These are phyloP conservation scores for Drosophila sulfurigaster DNA, from an alignment of 1,140 invertebrate species.

Conservation along the genomic window DNA sequence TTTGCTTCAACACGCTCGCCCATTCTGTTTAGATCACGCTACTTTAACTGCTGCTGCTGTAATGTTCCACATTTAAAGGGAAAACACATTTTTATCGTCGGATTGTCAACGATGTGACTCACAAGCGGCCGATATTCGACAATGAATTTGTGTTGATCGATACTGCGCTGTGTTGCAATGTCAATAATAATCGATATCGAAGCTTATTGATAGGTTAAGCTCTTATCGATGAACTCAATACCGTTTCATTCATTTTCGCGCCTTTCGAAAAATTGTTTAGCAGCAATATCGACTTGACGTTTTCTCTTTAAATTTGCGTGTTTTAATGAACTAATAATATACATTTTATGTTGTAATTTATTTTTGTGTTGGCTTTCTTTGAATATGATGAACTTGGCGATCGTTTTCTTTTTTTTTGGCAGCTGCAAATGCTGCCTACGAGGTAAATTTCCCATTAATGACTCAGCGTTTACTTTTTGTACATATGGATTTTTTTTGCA, in stretches of 20 bases:
- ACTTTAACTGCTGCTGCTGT: not conserved
- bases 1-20: conserved; percentile 21
- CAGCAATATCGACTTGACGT: too few relatives aligned
- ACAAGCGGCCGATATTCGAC: not conserved
- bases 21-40: not conserved
- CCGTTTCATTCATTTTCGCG: not conserved
- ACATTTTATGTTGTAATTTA: conserved; percentile 1
- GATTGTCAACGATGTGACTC: conserved; percentile 1
- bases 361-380: conserved; percentile 22
- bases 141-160: not conserved
- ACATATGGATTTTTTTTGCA: not conserved
- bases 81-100: conserved; percentile 3
- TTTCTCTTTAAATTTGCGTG: too few relatives aligned
- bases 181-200: not conserved
- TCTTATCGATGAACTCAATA: not conserved
- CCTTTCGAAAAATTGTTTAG: too few relatives aligned
- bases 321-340: too few relatives aligned
- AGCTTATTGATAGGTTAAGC: not conserved
- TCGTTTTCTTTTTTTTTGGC: conserved; percentile 19
- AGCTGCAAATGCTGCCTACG: not conserved
- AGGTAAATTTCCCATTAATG: conserved; percentile 8
- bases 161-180: not conserved
- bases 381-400: conserved; percentile 24
- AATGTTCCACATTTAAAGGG: not conserved
- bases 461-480: conserved; percentile 13